Percentiles rank a stretch among this genome's conserved stretches.
Evolutionary conservation across 2,797 vertebrate species (phyloP).

Genomic region (Lepus townsendii): DNA sequence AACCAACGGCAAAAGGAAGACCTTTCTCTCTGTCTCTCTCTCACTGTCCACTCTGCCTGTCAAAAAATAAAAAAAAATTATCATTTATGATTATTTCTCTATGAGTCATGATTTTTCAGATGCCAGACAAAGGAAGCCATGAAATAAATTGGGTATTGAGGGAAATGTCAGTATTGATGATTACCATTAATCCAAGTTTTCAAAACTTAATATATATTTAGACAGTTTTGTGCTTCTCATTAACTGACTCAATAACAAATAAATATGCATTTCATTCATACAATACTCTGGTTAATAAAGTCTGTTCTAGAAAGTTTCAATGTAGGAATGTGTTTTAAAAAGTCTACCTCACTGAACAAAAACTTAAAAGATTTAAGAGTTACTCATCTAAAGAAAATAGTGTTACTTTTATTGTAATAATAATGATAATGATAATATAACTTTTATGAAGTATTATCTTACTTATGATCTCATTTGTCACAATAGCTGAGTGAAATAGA

Average conservation of each 20-base stretch:
- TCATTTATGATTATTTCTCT: conserved; percentile 9
- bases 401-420: conserved; percentile 8
- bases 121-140: conserved; percentile 5
- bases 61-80: neutral
- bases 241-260: conserved; percentile 22
- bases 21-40: too few relatives aligned
- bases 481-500: neutral
- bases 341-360: neutral
- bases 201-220: neutral
- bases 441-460: conserved; percentile 4
- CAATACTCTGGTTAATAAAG: neutral
- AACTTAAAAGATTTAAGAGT: neutral
- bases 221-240: conserved; percentile 19
- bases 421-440: neutral
- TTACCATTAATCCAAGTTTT: neutral
- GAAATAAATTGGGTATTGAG: conserved; percentile 49
- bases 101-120: conserved; percentile 30
- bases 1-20: too few relatives aligned
- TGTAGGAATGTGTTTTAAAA: neutral
- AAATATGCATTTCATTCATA: conserved; percentile 1
- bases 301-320: neutral
- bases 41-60: too few relatives aligned
- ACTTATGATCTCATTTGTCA: conserved; percentile 1
- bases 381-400: conserved; percentile 33
- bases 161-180: neutral